phyloP scores from a whole-genome alignment of 35 echinoderm and acorn worm genomes.

The Apostichopus parvimensis region DNA sequence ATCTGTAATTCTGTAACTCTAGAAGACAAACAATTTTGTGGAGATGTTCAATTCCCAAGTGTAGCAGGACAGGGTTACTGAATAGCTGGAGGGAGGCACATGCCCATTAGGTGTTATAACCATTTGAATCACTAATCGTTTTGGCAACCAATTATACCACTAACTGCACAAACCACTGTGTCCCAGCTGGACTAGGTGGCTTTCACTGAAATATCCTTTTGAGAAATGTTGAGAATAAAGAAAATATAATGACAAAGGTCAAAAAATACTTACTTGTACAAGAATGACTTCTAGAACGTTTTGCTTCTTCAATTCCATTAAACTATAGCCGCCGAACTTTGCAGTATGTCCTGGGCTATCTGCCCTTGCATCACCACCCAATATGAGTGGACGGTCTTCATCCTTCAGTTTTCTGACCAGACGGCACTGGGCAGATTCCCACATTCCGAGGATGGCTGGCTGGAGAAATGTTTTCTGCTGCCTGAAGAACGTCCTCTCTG shows the following conservation, averaged over 20 bases:
- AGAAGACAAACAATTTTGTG: neutral
- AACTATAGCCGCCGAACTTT: slow-evolving; percentile 26
- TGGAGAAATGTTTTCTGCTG: neutral
- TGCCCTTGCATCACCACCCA: slow-evolving; percentile 24
- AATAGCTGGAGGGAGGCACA: neutral
- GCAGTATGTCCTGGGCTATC: slow-evolving; percentile 39
- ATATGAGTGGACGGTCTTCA: neutral
- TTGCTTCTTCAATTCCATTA: slow-evolving; percentile 14
- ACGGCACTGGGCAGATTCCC: neutral
- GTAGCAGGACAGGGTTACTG: neutral
- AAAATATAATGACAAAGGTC: neutral
- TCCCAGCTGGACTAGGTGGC: no score
- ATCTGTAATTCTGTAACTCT: neutral
- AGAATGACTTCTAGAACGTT: slow-evolving; percentile 16
- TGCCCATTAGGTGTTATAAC: neutral
- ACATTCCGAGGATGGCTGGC: neutral
- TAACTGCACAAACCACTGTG: no score
- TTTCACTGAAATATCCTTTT: no score
- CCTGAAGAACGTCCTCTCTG: slow-evolving; percentile 20
- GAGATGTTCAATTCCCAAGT: neutral
- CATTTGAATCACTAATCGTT: no score
- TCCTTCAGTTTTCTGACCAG: neutral
- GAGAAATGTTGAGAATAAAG: neutral
- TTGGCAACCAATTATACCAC: no score
- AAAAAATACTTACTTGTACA: slow-evolving; percentile 9